phyloP scores from a whole-genome alignment of 2,888 invertebrate species.

The Pogonocherus hispidulus region DNA sequence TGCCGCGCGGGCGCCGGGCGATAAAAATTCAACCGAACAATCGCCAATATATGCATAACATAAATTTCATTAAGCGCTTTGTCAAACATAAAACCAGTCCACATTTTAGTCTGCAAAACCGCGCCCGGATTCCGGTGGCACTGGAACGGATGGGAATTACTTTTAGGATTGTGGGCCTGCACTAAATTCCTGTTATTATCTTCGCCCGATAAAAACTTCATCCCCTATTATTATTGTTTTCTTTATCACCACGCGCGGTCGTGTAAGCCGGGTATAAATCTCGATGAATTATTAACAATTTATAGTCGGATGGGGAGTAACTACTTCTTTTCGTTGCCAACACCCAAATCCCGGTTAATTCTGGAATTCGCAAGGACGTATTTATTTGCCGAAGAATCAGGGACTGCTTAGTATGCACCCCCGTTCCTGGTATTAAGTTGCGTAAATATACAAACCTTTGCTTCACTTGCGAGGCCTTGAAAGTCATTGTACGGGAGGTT shows the following conservation, averaged over 20 bases:
- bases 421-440: not conserved
- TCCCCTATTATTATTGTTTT: constrained; percentile 27
- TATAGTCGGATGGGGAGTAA: not conserved
- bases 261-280: constrained; percentile 13
- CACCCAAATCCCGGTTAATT: not conserved
- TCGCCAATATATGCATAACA: constrained; percentile 22
- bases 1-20: not conserved
- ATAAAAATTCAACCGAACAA: constrained; percentile 24
- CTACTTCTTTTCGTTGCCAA: not conserved
- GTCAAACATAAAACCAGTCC: constrained; percentile 13
- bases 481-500: no score
- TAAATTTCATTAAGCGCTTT: constrained; percentile 27
- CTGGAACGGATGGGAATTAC: constrained; percentile 16
- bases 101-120: constrained; percentile 20
- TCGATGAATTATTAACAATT: constrained; percentile 16
- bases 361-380: not conserved
- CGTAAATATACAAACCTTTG: not conserved
- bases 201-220: constrained; percentile 15
- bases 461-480: not conserved
- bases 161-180: constrained; percentile 21
- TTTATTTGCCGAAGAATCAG: not conserved
- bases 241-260: constrained; percentile 11
- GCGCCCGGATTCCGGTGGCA: not conserved
- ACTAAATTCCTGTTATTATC: constrained; percentile 14
- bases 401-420: not conserved